Evolutionary conservation across 2,113 vertebrate species (phyloP), one percentile per base, ranked within the genome.

Genomic region (Brachyistius frenatus): DNA sequence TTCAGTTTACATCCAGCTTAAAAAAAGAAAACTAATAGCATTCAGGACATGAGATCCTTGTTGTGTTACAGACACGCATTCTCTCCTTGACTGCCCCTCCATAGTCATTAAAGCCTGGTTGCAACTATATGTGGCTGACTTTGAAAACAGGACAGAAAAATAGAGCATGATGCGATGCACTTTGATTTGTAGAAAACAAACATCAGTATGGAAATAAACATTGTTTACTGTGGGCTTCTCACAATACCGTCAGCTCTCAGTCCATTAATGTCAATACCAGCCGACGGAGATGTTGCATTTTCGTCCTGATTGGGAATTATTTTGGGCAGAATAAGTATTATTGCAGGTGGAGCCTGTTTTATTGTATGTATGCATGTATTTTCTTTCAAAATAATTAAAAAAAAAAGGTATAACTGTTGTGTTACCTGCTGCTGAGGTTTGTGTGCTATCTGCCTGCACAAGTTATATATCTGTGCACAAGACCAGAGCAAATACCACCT

Each of bases 161-260:
- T 55, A 10, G 61, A 64, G 62, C 44, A 31, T 57, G 66, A 66
- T 66, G 61, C 44, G 52, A 80, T 55, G 44, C 1, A 7, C 8
- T 72, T 72, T 67, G 60, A 50, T 67, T 37, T 55, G 63, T 30
- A 57, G 33, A 53, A 58, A 71, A 60, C 54, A 62, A 63, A 39
- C 31, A 58, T 16, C 37, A 44, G 69, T 31, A 7, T 53, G 30
- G 11, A n/a, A 16, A 70, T 66, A 53, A 79, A 50, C 60, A 41
- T 75, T 1, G 39, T 73, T 67, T 74, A 44, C 13, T 44, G 5
- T 49, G 37, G 36, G 57, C n/a, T 0, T 53, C 5, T 62, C 16
- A 50, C 37, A 11, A 41, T 54, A 39, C 11, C 47, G 54, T 23
- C 39, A 41, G 39, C 39, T 39, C 7, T 23, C 65, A 32, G 46